Conservation (phyloP, 2,888 invertebrate species). For the Lithosia quadra region DNA sequence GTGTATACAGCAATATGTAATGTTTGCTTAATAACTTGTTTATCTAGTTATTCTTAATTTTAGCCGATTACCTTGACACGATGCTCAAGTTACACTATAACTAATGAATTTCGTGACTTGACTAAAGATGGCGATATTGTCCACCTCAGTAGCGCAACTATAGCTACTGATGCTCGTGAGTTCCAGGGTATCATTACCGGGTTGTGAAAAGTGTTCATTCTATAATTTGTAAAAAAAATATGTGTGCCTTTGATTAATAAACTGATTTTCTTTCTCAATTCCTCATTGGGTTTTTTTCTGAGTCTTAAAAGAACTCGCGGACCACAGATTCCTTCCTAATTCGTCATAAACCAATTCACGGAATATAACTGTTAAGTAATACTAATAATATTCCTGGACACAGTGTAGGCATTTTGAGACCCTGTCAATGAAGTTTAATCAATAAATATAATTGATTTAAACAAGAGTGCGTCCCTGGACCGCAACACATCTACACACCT, state of each 20-base stretch:
- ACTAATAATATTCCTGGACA: too few species aligned
- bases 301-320: too few species aligned
- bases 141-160: not conserved
- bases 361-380: not conserved
- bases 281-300: too few species aligned
- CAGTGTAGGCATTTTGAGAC: not conserved
- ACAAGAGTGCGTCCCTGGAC: conserved; percentile 65
- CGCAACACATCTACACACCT: conserved; percentile 65
- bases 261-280: too few species aligned
- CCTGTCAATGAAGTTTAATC: not conserved
- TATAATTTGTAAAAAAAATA: not conserved
- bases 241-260: too few species aligned
- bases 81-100: not conserved
- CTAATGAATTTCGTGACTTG: conserved; percentile 7
- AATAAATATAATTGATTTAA: not conserved
- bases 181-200: not conserved
- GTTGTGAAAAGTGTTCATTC: not conserved
- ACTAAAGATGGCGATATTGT: not conserved
- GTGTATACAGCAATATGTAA: not conserved
- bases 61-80: conserved; percentile 12
- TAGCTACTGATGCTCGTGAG: too few species aligned
- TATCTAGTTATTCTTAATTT: conserved; percentile 13
- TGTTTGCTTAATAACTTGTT: conserved; percentile 10
- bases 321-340: too few species aligned
- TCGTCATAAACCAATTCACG: too few species aligned